Percentiles rank a stretch among this genome's conserved stretches.
Evolutionary conservation across 1,140 invertebrate species (phyloP).

Genomic region (Bombus superbus): DNA sequence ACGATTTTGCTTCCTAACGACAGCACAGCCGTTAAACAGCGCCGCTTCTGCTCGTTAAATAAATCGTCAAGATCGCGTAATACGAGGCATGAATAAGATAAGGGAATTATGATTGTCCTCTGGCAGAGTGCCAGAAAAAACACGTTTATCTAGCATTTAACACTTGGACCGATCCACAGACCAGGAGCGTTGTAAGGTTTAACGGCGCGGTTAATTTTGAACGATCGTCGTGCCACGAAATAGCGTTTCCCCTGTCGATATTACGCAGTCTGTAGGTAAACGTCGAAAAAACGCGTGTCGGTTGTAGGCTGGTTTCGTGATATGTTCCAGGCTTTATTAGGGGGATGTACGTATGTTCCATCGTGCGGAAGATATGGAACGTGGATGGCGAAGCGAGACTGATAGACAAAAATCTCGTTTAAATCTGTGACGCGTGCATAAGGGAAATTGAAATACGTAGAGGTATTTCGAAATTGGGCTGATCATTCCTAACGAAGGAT

Average conservation of each 20-base stretch:
- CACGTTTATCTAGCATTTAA: slow-evolving; percentile 25
- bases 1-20: background rate
- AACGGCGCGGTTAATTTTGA: slow-evolving; percentile 30
- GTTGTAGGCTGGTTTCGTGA: background rate
- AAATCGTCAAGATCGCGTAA: background rate
- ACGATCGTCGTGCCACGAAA: background rate
- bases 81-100: background rate
- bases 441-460: no score
- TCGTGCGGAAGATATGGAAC: no score
- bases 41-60: background rate
- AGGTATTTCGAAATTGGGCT: background rate
- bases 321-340: background rate
- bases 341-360: no score
- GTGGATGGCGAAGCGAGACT: background rate
- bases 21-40: background rate
- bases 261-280: background rate
- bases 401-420: background rate
- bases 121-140: background rate
- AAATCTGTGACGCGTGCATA: background rate
- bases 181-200: background rate
- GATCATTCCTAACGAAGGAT: no score
- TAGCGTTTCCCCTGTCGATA: background rate
- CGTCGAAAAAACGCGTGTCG: no score
- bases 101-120: background rate
- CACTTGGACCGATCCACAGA: background rate